These are phyloP conservation scores for Kryptolebias ocellatus DNA, from an alignment of 2,797 vertebrate genomes.

Conservation along the genomic window DNA sequence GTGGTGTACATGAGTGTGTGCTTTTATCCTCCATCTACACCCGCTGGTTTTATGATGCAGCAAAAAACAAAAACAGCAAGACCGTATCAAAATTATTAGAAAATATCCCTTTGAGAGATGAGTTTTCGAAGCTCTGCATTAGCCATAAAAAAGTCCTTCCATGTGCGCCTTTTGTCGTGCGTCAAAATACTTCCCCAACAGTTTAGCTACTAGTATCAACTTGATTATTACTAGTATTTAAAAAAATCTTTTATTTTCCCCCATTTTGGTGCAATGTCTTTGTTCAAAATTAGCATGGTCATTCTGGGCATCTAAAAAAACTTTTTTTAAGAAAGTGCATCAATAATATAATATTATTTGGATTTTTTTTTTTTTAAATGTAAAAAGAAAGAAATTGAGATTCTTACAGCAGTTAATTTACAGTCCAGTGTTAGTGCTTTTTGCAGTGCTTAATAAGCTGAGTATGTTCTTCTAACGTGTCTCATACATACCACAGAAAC, in stretches of 20 bases:
- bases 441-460: slow-evolving; percentile 25
- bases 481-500: neutral
- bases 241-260: neutral
- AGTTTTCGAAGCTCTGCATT: neutral
- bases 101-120: neutral
- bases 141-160: neutral
- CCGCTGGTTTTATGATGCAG: neutral
- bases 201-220: neutral
- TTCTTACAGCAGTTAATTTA: slow-evolving; percentile 40
- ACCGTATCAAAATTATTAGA: too few relatives aligned
- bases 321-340: slow-evolving; percentile 30
- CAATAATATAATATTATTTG: slow-evolving; percentile 11
- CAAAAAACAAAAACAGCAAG: neutral
- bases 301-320: slow-evolving; percentile 17
- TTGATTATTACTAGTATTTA: neutral
- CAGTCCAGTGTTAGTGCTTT: slow-evolving; percentile 46
- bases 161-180: neutral
- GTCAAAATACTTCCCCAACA: neutral
- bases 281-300: neutral
- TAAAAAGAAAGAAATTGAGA: slow-evolving; percentile 20
- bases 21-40: too few relatives aligned
- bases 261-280: neutral
- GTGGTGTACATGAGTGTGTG: too few relatives aligned
- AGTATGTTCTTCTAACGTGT: neutral
- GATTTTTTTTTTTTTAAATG: too few relatives aligned